Evolutionary conservation across 2,888 invertebrate species (phyloP).

Genomic region (Drosophila colorata): DNA sequence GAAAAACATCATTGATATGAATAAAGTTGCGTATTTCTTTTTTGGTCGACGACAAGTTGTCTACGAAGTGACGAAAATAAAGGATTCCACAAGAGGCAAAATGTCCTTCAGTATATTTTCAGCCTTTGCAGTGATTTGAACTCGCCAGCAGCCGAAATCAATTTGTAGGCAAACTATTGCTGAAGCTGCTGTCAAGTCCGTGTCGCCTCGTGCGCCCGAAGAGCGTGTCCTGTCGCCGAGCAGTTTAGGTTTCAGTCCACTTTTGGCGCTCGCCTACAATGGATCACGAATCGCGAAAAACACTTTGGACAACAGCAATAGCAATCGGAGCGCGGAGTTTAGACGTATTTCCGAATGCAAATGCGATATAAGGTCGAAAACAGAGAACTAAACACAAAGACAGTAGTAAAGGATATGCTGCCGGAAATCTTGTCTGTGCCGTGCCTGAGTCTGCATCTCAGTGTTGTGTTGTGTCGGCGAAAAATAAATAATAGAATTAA

Average conservation of each 20-base stretch:
- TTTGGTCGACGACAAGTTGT: constrained; percentile 23
- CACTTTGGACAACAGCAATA: constrained; percentile 8
- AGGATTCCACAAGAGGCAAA: constrained; percentile 74
- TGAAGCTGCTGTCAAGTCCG: constrained; percentile 34
- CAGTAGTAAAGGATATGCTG: constrained; percentile 64
- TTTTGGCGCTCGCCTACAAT: constrained; percentile 62
- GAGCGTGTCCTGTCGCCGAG: constrained; percentile 26
- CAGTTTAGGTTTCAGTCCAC: constrained; percentile 59
- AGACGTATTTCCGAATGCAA: constrained; percentile 29
- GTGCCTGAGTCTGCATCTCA: constrained; percentile 9
- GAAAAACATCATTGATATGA: constrained; percentile 1
- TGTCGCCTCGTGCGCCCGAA: constrained; percentile 33
- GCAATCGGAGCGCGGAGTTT: constrained; percentile 29
- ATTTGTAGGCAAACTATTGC: constrained; percentile 12
- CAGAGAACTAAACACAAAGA: constrained; percentile 1
- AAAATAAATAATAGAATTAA: constrained; percentile 27
- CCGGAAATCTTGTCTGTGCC: constrained; percentile 73
- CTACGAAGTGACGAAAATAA: constrained; percentile 55
- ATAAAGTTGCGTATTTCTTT: constrained; percentile 41
- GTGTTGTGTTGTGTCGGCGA: constrained; percentile 11
- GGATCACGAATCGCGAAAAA: constrained; percentile 56
- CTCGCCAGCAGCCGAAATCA: constrained; percentile 35
- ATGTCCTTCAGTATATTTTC: constrained; percentile 77
- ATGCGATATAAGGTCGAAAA: constrained; percentile 26
- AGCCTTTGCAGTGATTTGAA: constrained; percentile 79